Evolutionary conservation across 1,140 invertebrate genomes (phyloP), one percentile per base, ranked within the genome.

Genomic region (Drosophila pectinifera): DNA sequence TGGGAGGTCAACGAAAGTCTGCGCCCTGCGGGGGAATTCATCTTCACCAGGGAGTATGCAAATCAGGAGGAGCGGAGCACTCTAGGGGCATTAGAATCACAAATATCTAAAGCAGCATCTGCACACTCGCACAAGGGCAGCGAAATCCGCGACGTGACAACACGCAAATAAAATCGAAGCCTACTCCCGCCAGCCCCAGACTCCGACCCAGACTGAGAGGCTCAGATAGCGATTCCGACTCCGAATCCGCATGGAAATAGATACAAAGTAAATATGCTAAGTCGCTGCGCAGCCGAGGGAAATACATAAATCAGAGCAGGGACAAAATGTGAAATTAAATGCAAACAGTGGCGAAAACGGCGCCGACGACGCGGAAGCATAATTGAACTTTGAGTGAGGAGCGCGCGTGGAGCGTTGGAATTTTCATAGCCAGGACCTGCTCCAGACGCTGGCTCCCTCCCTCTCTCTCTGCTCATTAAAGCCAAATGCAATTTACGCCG

Each of bases 181-280:
- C 81, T 68, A 80, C 55, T 56, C 72, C 22, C 20, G n/a, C n/a
- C n/a, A n/a, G n/a, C 54, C 48, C 26, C 41, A 45, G 11, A 24
- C 8, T 18, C 22, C 34, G n/a, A 42, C 11, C 34, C 49, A 22
- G 51, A 26, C 34, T 24, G 31, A 61, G 51, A 22, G 4, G 20
- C 49, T n/a, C 20, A 42, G 53, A 51, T 24, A 24, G 24, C 16
- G 7, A 22, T 24, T 36, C 31, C 16, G 7, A 22, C 48, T 13
- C 43, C 1, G 22, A 53, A 53, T 53, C 31, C 73, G 45, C 61
- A 49, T 72, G 45, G 62, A 59, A 83, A 83, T 83, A 79, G 83
- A 89, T 88, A 82, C 84, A 88, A 80, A 68, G 82, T 88, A 88
- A 88, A 88, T 88, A 88, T 80, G 84, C 77, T 77, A 73, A 82